Evolutionary conservation across 1,140 invertebrate species (phyloP).

Genomic region (Drosophila mojavensis): DNA sequence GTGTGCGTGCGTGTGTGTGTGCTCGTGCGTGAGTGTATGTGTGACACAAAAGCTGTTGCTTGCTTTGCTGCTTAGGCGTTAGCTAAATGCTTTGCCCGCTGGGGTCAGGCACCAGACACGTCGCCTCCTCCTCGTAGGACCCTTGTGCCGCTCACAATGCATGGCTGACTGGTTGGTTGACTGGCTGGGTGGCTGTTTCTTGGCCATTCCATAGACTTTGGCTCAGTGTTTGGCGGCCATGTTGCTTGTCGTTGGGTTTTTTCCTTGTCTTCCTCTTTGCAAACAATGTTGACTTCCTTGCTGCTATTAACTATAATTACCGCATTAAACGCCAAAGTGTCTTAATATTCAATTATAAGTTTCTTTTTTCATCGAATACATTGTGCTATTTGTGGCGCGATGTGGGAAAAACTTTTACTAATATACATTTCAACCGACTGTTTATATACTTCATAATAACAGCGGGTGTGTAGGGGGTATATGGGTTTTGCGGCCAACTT

Average conservation of each 20-base stretch:
- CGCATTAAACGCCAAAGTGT: constrained; percentile 80
- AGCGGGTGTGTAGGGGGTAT: no score
- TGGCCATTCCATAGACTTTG: constrained; percentile 35
- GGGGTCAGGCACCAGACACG: constrained; percentile 13
- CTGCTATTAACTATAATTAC: constrained; percentile 80
- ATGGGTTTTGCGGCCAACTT: no score
- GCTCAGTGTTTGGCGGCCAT: constrained; percentile 17
- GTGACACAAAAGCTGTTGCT: constrained; percentile 49
- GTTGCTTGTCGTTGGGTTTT: constrained; percentile 21
- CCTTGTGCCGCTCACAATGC: constrained; percentile 8
- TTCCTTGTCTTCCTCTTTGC: neutral
- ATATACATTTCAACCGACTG: constrained; percentile 33
- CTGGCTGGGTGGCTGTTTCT: neutral
- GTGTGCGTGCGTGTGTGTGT: constrained; percentile 26
- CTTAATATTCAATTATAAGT: constrained; percentile 81
- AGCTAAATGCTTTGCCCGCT: constrained; percentile 71
- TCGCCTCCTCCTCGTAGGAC: neutral
- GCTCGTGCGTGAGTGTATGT: constrained; percentile 17
- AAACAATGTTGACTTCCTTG: constrained; percentile 62
- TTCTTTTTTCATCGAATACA: constrained; percentile 43
- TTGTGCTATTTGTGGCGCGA: constrained; percentile 42
- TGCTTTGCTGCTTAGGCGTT: constrained; percentile 70
- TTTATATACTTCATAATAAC: neutral
- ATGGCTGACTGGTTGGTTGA: neutral
- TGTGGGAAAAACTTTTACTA: constrained; percentile 70